Evolutionary conservation across 1,140 invertebrate species (phyloP).

Genomic region (Campoletis sonorensis): DNA sequence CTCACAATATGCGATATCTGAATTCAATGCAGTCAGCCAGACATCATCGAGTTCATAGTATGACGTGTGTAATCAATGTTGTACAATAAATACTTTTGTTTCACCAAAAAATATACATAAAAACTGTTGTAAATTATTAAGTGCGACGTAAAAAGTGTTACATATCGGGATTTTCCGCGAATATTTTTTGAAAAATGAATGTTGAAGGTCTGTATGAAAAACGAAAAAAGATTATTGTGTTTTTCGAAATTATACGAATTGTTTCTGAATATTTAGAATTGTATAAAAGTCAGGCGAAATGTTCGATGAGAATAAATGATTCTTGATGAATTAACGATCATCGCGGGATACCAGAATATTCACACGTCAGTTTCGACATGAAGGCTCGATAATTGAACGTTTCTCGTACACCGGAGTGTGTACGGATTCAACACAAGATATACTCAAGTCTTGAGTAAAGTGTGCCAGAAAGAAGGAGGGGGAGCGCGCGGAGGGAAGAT

Average conservation of each 20-base stretch:
- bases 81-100: conserved; percentile 16
- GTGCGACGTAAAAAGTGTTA: no score
- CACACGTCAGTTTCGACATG: not conserved
- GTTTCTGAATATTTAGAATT: no score
- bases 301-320: no score
- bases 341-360: not conserved
- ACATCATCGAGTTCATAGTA: conserved; percentile 12
- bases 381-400: conserved; percentile 23
- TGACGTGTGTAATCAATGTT: conserved; percentile 20
- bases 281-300: no score
- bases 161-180: no score
- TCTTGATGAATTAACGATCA: not conserved
- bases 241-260: no score
- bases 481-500: not conserved
- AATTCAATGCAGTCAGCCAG: conserved; percentile 19
- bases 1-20: conserved; percentile 28
- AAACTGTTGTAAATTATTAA: no score
- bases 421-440: not conserved
- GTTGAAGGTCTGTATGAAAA: no score
- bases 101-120: no score
- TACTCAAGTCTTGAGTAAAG: conserved; percentile 15
- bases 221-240: not conserved
- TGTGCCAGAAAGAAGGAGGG: not conserved
- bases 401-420: not conserved
- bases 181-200: not conserved